These are phyloP conservation scores for Oreortyx pictus DNA, from an alignment of 2,797 vertebrate genomes.

Conservation along the genomic window DNA sequence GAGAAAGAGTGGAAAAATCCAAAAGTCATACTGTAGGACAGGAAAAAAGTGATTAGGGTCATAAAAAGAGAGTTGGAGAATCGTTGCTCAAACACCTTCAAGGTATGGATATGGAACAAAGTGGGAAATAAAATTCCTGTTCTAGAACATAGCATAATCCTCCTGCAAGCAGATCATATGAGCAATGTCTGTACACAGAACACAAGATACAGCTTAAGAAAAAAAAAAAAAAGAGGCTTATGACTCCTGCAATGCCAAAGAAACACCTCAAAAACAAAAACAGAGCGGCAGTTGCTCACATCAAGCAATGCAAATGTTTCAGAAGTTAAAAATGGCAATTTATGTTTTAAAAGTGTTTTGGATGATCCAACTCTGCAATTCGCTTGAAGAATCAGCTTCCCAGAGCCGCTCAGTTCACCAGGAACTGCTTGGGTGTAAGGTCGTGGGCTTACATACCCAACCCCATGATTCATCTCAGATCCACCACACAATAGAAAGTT, in stretches of 20 bases:
- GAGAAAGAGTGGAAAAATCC: background rate
- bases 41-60: slow-evolving; percentile 11
- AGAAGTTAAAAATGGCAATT: background rate
- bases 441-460: background rate
- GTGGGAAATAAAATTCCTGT: background rate
- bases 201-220: background rate
- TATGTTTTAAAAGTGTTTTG: background rate
- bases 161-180: background rate
- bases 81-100: background rate
- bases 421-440: background rate
- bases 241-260: background rate
- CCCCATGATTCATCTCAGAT: background rate
- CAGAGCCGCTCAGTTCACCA: background rate
- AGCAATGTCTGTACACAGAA: background rate
- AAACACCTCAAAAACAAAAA: background rate
- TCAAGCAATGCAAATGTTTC: background rate
- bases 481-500: background rate
- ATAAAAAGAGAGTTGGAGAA: background rate
- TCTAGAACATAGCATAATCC: background rate
- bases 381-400: background rate
- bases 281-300: background rate
- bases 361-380: background rate
- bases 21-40: background rate
- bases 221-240: background rate
- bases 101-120: background rate